These are phyloP conservation scores for Cryptocephalus primarius DNA, from an alignment of 2,888 invertebrate genomes.

Conservation along the genomic window DNA sequence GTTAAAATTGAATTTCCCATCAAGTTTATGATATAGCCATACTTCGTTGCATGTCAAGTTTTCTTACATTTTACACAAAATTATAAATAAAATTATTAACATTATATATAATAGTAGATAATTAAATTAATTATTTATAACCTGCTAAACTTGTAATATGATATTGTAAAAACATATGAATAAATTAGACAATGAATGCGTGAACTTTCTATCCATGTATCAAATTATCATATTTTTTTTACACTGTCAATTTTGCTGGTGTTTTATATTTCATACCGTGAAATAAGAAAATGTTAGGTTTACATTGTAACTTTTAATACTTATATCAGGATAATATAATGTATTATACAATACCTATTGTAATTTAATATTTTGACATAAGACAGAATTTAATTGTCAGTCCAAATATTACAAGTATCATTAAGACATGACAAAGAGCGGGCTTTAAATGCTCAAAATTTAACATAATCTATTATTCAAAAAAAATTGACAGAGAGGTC, in stretches of 20 bases:
- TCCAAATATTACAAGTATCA: conserved; percentile 18
- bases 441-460: conserved; percentile 28
- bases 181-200: conserved; percentile 36
- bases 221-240: conserved; percentile 31
- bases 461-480: conserved; percentile 27
- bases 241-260: conserved; percentile 35
- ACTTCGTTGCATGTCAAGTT: conserved; percentile 37
- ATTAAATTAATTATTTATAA: conserved; percentile 37
- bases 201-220: conserved; percentile 30
- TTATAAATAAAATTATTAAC: conserved; percentile 33
- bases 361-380: conserved; percentile 22
- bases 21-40: conserved; percentile 24
- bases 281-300: conserved; percentile 22
- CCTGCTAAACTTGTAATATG: conserved; percentile 36
- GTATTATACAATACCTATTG: conserved; percentile 25
- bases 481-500: conserved; percentile 20
- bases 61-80: conserved; percentile 39
- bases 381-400: conserved; percentile 15
- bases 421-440: conserved; percentile 24
- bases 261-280: conserved; percentile 25
- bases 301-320: conserved; percentile 24
- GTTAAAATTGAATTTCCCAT: conserved; percentile 7
- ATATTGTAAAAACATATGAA: conserved; percentile 37
- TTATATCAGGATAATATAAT: conserved; percentile 28
- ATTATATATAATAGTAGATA: conserved; percentile 34